Evolutionary conservation across 1,140 invertebrate genomes (phyloP), one percentile per base, ranked within the genome.

Genomic region (Dryas iulia): DNA sequence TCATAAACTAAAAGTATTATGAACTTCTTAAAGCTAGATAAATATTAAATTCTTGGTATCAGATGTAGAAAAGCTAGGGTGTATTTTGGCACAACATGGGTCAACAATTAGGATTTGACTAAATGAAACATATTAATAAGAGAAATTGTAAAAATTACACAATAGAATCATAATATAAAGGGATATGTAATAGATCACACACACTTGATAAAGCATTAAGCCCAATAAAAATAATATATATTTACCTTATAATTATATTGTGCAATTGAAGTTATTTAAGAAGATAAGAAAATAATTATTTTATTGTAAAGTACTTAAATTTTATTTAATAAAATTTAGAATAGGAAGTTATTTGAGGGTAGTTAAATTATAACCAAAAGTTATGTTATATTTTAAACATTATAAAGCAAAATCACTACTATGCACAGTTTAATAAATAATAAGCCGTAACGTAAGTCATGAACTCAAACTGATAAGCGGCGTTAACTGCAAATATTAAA

Each of bases 391-490:
- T 8, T 47, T 47, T 2, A 10, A 47, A 47, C 3, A 47, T 47
- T 7, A 10, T 7, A 7, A 21, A 10, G 5, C 14, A 47, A 47
- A 47, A 47, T 18, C 39, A 47, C 14, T 47, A 3, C 1, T 47
- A 47, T 21, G 14, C 6, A 47, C 14, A 47, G 5, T 47, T 47
- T 21, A 21, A 47, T 10, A 8, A 47, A 47, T 8, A 47, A 47
- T 47, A 18, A 47, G 3, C 10, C 39, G 18, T 14, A 21, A 18
- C 39, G 7, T 18, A 2, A 47, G 39, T 47, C 39, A 47, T 21
- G 39, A 47, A 57, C 11, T 59, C 11, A 53, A 52, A 30, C n/a
- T 67, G 66, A 53, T 67, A 60, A 57, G 58, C 25, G 35, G 11
- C 18, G 39, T 52, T 61, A 25, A 52, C 35, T 30, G 25, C 28